Evolutionary conservation across 2,888 invertebrate genomes (phyloP).

Genomic region (Andrena camellia): DNA sequence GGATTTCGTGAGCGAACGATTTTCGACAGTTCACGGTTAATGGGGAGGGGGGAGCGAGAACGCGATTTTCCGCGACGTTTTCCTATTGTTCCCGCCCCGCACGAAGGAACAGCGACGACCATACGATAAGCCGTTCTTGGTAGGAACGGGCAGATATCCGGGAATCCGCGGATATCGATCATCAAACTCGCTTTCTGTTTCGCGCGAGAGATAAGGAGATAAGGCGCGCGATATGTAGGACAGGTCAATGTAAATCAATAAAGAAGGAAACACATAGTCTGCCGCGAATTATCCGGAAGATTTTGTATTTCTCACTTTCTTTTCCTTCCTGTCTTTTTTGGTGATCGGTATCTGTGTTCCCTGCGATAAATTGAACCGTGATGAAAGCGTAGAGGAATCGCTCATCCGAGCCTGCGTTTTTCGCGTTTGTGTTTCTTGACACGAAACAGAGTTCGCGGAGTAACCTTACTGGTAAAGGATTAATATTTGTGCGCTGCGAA

Average conservation of each 20-base stretch:
- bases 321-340: background rate
- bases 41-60: background rate
- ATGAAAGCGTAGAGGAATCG: background rate
- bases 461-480: background rate
- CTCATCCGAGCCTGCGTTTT: background rate
- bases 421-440: background rate
- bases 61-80: background rate
- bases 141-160: slow-evolving; percentile 38
- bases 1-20: slow-evolving; percentile 40
- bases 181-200: slow-evolving; percentile 53
- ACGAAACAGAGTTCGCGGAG: background rate
- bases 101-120: background rate
- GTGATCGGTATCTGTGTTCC: background rate
- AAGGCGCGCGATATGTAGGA: slow-evolving; percentile 51
- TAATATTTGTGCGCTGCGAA: background rate
- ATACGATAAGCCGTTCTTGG: slow-evolving; percentile 9
- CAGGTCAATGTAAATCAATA: slow-evolving; percentile 43
- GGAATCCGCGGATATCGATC: slow-evolving; percentile 50
- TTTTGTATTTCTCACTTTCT: background rate
- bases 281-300: slow-evolving; percentile 13
- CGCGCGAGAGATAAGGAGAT: slow-evolving; percentile 49
- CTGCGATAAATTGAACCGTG: background rate
- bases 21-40: slow-evolving; percentile 44
- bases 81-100: background rate
- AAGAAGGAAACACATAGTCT: slow-evolving; percentile 7